These are phyloP conservation scores for Drosophila watanabei DNA, from an alignment of 1,140 invertebrate species.

Conservation along the genomic window DNA sequence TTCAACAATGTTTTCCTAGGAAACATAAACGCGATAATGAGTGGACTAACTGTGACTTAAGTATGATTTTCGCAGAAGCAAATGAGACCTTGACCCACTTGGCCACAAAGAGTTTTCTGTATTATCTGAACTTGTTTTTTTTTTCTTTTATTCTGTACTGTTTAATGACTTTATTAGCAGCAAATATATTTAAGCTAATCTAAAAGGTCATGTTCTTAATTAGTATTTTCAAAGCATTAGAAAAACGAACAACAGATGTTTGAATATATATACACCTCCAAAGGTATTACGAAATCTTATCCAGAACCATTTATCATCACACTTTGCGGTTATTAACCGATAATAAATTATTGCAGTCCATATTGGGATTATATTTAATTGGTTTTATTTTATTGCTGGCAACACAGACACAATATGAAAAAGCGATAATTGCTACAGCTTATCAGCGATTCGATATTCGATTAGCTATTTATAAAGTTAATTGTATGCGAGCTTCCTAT, in stretches of 20 bases:
- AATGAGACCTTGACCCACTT: constrained; percentile 7
- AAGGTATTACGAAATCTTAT: background rate
- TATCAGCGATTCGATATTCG: background rate
- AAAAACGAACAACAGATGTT: background rate
- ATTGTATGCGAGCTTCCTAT: constrained; percentile 1
- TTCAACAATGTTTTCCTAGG: background rate
- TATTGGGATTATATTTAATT: constrained; percentile 9
- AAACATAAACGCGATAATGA: background rate
- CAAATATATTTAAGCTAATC: background rate
- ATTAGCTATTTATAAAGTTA: constrained; percentile 5
- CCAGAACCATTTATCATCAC: constrained; percentile 15
- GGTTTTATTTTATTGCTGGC: constrained; percentile 1
- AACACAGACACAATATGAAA: background rate
- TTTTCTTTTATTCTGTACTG: background rate
- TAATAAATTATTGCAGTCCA: constrained; percentile 2
- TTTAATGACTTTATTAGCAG: background rate
- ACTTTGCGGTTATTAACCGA: constrained; percentile 10
- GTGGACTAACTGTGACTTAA: background rate
- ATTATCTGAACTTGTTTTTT: background rate
- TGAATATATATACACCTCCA: background rate
- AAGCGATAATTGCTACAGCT: background rate
- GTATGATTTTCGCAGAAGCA: background rate
- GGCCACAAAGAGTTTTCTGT: background rate
- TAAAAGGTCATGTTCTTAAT: background rate
- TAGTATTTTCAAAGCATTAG: background rate